Evolutionary conservation across 2,797 vertebrate genomes (phyloP), one percentile per base, ranked within the genome.

Genomic region (Nyctalus aviator): DNA sequence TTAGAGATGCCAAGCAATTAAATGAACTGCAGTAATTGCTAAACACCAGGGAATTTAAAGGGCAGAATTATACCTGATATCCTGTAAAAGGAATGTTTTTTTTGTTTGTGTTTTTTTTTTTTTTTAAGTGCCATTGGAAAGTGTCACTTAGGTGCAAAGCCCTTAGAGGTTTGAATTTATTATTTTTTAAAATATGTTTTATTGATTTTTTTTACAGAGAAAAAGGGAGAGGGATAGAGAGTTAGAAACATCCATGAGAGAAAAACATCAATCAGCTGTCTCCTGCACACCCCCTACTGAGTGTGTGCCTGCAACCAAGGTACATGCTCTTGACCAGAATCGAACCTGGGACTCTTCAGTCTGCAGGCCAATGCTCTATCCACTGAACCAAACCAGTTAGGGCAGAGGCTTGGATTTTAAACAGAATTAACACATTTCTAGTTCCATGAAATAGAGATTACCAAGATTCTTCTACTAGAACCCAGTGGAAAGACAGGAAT

Each of bases 81-180:
- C 27, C n/a, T 85, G n/a, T 90, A 64, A 88, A 76, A 87, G 0
- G 25, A 86, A 91, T 68, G 32, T n/a, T n/a, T n/a, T n/a, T n/a
- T n/a, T n/a, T n/a, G n/a, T n/a, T n/a, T n/a, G n/a, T n/a, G n/a
- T n/a, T n/a, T n/a, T n/a, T n/a, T n/a, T n/a, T n/a, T n/a, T n/a
- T n/a, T n/a, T n/a, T n/a, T n/a, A n/a, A 94, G 13, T 83, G 21
- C 27, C 14, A 62, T 84, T 92, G 85, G 68, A 84, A 88, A 93
- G 57, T 11, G 21, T 83, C 37, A 32, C 15, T 83, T 78, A 79
- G 9, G 30, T 84, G 9, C n/a, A 89, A 69, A 76, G 14, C 23
- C 64, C 41, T 72, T 68, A 72, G 53, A 53, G 10, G 14, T 64
- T 62, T 86, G n/a, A 91, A 77, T 89, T 94, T 73, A 89, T 55